Evolutionary conservation across 2,113 vertebrate genomes (phyloP).

Genomic region (Phoxinus phoxinus): DNA sequence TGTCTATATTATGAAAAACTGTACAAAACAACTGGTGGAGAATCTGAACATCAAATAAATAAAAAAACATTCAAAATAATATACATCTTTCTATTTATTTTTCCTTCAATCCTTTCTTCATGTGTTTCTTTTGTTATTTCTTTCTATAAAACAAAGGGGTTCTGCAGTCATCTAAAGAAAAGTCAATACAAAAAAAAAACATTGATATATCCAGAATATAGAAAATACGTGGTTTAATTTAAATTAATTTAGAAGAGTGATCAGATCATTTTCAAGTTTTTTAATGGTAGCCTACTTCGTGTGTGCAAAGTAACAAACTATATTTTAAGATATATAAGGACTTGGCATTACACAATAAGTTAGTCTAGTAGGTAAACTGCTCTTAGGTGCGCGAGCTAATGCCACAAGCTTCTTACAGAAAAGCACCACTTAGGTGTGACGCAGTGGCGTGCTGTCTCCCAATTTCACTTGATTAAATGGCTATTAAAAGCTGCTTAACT

Average conservation of each 20-base stretch:
- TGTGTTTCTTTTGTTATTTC: not conserved
- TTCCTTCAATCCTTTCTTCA: not conserved
- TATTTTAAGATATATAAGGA: not conserved
- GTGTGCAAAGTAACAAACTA: not conserved
- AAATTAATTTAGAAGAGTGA: too few species aligned
- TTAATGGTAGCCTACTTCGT: not conserved
- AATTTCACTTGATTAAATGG: slow-evolving; percentile 81
- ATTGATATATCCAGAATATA: not conserved
- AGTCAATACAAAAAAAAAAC: not conserved
- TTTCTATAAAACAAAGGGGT: not conserved
- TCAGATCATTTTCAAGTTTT: not conserved
- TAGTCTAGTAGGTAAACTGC: slow-evolving; percentile 27
- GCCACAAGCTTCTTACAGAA: slow-evolving; percentile 67
- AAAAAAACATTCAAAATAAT: not conserved
- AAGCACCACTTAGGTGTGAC: slow-evolving; percentile 59
- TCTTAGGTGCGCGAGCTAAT: slow-evolving; percentile 43
- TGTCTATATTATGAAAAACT: not conserved
- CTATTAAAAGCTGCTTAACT: slow-evolving; percentile 77
- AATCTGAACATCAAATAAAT: not conserved
- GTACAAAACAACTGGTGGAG: not conserved
- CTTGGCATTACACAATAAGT: not conserved
- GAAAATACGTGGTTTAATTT: not conserved
- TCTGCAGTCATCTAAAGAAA: not conserved
- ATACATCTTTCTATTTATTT: not conserved
- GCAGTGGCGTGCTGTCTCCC: slow-evolving; percentile 57